These are phyloP conservation scores for Sebastolobus altivelis DNA, from an alignment of 2,797 vertebrate genomes.

Conservation along the genomic window DNA sequence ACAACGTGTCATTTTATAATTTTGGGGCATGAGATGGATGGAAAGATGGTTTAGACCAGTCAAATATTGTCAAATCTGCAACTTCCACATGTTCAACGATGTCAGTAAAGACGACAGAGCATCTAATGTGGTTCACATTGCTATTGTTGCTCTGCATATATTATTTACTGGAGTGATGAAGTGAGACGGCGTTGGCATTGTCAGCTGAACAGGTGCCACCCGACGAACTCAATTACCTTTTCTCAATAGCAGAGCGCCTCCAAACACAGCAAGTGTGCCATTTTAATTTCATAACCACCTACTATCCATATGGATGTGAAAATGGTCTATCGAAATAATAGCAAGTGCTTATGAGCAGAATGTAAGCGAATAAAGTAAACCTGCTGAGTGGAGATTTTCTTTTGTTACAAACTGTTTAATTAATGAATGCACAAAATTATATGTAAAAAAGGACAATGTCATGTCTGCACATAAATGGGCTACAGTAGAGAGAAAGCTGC, in stretches of 20 bases:
- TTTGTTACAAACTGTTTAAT: not conserved
- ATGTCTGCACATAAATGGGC: not conserved
- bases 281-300: not conserved
- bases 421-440: not conserved
- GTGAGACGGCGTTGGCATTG: not conserved
- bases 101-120: not conserved
- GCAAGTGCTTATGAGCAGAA: not conserved
- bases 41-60: not conserved
- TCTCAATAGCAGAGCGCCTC: not conserved
- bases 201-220: not conserved
- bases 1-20: not conserved
- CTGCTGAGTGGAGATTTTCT: not conserved
- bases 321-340: not conserved
- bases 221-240: not conserved
- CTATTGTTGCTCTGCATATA: not conserved
- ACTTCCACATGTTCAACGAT: not conserved
- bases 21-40: too few species aligned
- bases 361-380: not conserved
- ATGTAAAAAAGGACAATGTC: not conserved
- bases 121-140: not conserved
- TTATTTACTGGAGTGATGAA: conserved; percentile 5
- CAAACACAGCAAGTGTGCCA: not conserved
- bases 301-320: not conserved
- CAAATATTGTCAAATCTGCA: not conserved
- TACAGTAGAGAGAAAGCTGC: not conserved